These are phyloP conservation scores for Ptycholaimellus sp. DNA, from an alignment of 2,888 invertebrate genomes.

Conservation along the genomic window DNA sequence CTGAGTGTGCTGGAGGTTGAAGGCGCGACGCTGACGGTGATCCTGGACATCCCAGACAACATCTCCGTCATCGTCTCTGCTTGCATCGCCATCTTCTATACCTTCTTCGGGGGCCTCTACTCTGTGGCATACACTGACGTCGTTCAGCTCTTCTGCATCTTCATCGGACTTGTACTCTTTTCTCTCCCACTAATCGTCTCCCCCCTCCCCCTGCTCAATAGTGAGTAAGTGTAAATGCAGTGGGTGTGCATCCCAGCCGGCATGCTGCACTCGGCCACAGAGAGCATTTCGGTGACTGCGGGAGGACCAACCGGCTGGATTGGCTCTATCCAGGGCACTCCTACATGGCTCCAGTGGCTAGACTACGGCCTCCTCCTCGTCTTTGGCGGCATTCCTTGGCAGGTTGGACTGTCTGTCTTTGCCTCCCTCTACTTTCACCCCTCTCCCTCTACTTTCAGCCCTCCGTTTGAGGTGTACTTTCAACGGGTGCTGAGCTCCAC, in stretches of 20 bases:
- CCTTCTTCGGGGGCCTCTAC: slow-evolving; percentile 86
- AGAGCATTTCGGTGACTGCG: slow-evolving; percentile 39
- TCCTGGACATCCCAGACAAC: slow-evolving; percentile 76
- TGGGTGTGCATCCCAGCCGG: slow-evolving; percentile 97
- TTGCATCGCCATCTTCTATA: slow-evolving; percentile 85
- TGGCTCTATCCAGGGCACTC: slow-evolving; percentile 33
- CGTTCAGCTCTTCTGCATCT: slow-evolving; percentile 87
- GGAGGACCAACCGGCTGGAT: slow-evolving; percentile 69
- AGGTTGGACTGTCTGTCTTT: slow-evolving; percentile 35
- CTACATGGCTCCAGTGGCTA: slow-evolving; percentile 53
- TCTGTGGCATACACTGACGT: slow-evolving; percentile 96
- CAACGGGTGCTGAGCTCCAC: slow-evolving; percentile 88
- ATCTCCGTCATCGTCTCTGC: slow-evolving; percentile 81
- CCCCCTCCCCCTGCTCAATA: background rate
- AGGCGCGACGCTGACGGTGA: slow-evolving; percentile 85
- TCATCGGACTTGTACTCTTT: slow-evolving; percentile 51
- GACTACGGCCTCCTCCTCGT: slow-evolving; percentile 66
- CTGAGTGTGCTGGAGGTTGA: slow-evolving; percentile 9
- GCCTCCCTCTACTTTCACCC: background rate
- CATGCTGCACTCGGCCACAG: slow-evolving; percentile 58
- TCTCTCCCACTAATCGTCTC: background rate
- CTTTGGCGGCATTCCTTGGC: slow-evolving; percentile 93
- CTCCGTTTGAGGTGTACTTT: slow-evolving; percentile 53
- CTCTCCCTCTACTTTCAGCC: background rate
- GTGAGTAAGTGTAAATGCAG: slow-evolving; percentile 23